These are phyloP conservation scores for Carassius auratus DNA, from an alignment of 2,113 vertebrate species.

Conservation along the genomic window DNA sequence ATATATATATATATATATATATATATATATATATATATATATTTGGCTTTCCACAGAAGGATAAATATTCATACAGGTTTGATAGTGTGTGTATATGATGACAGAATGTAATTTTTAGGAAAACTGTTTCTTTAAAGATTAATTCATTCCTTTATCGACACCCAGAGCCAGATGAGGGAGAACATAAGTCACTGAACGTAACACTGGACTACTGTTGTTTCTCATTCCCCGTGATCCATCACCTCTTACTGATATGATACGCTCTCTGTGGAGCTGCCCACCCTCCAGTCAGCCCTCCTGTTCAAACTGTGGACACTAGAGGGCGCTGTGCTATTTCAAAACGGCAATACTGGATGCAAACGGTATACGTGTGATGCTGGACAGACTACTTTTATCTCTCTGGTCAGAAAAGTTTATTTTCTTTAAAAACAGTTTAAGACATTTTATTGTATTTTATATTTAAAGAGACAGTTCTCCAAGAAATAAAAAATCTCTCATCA, in stretches of 20 bases:
- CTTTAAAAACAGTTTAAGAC: not conserved
- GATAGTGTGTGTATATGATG: not conserved
- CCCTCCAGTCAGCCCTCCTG: not conserved
- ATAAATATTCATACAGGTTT: not conserved
- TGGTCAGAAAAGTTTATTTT: not conserved
- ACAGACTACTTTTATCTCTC: not conserved
- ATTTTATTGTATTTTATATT: not conserved
- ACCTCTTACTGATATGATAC: not conserved
- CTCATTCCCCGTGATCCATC: not conserved
- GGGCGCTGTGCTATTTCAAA: conserved; percentile 6
- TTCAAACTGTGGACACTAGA: not conserved
- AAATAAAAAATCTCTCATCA: not conserved
- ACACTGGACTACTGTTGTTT: conserved; percentile 28
- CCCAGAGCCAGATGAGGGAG: not conserved
- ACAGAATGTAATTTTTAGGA: not conserved
- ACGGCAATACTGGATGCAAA: not conserved
- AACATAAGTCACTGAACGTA: not conserved
- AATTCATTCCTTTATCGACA: not conserved
- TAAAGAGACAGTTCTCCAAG: not conserved
- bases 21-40: no score
- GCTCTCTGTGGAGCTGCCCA: not conserved
- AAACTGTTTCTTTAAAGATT: not conserved
- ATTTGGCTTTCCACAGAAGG: not conserved
- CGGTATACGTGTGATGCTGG: not conserved
- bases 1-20: no score